Conservation (phyloP, 1,140 invertebrate species). For the Pseudomyrmex pallidus region DNA sequence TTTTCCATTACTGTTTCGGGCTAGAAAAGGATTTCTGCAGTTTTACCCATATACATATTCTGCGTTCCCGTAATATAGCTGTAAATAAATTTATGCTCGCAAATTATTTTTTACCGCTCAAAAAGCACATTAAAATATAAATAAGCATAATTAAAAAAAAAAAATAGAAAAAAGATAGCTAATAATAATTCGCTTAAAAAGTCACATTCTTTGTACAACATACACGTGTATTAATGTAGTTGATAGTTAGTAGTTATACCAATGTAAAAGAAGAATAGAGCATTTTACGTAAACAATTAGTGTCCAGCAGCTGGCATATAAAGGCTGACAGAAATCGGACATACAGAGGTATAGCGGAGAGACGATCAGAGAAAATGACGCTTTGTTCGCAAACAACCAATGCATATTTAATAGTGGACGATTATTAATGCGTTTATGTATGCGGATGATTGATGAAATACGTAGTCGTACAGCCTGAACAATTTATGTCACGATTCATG, state of each 20-base stretch:
- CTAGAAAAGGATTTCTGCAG: conserved; percentile 51
- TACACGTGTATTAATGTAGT: not conserved
- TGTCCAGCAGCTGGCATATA: conserved; percentile 63
- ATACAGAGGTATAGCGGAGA: conserved; percentile 1
- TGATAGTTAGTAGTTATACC: conserved; percentile 7
- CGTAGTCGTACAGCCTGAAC: conserved; percentile 32
- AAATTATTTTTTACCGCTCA: not conserved
- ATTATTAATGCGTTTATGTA: conserved; percentile 79
- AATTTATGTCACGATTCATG: conserved; percentile 61
- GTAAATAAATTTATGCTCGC: conserved; percentile 31
- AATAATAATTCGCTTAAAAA: not conserved
- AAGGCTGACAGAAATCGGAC: conserved; percentile 17
- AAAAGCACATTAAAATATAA: conserved; percentile 29
- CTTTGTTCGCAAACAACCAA: conserved; percentile 72
- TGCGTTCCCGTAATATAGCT: conserved; percentile 42
- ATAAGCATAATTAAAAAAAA: not conserved
- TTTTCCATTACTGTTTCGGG: conserved; percentile 53
- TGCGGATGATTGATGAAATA: conserved; percentile 77
- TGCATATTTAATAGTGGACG: conserved; percentile 79
- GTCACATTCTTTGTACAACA: not conserved
- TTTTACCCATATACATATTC: conserved; percentile 13
- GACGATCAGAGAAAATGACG: conserved; percentile 20
- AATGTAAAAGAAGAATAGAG: conserved; percentile 27
- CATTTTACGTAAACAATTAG: conserved; percentile 64
- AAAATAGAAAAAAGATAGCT: too few species aligned